phyloP scores from a whole-genome alignment of 2,888 invertebrate genomes.

The Linhomoeus sp. region DNA sequence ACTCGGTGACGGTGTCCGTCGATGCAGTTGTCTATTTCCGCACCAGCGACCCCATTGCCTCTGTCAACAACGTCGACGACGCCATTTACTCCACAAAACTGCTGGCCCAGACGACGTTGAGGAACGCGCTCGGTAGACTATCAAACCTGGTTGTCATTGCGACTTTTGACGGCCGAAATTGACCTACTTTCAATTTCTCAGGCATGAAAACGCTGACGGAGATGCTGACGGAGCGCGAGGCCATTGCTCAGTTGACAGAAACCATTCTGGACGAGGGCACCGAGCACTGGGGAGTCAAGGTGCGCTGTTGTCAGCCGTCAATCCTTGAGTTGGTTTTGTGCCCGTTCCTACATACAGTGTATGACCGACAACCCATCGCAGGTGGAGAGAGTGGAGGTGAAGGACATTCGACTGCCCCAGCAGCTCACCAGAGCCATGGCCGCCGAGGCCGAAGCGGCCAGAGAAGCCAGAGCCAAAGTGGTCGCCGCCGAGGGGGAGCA shows the following conservation, averaged over 20 bases:
- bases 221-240: constrained; percentile 79
- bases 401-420: constrained; percentile 54
- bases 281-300: constrained; percentile 28
- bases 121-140: constrained; percentile 52
- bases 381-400: constrained; percentile 32
- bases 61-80: constrained; percentile 30
- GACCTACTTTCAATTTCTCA: too few species aligned
- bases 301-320: constrained; percentile 1
- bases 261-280: constrained; percentile 28
- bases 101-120: constrained; percentile 33
- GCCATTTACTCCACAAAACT: constrained; percentile 49
- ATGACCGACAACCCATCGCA: constrained; percentile 3
- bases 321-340: neutral
- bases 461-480: constrained; percentile 57
- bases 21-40: constrained; percentile 25
- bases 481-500: constrained; percentile 36
- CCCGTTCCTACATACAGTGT: neutral
- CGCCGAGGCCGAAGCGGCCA: constrained; percentile 56
- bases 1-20: constrained; percentile 23
- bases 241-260: constrained; percentile 27
- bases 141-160: too few species aligned
- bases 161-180: too few species aligned
- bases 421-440: constrained; percentile 62
- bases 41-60: constrained; percentile 17
- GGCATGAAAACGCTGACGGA: constrained; percentile 88